Conservation (phyloP, 2,888 invertebrate genomes). For the Lapara coniferarum region DNA sequence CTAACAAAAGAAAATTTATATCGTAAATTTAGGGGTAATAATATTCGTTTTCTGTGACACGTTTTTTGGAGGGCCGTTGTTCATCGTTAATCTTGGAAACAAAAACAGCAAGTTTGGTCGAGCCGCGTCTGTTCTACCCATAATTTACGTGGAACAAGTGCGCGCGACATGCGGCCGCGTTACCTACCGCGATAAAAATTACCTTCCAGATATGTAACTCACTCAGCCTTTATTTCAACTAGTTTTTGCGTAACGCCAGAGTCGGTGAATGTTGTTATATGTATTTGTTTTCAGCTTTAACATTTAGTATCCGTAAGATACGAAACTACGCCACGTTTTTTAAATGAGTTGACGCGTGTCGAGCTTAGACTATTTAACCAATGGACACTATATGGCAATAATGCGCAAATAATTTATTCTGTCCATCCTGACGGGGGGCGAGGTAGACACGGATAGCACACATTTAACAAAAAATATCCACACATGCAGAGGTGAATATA, state of each 20-base stretch:
- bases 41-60: conserved; percentile 74
- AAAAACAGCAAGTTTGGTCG: conserved; percentile 77
- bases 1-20: conserved; percentile 74
- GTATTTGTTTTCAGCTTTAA: not conserved
- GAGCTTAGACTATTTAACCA: too few species aligned
- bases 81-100: conserved; percentile 82
- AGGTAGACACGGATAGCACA: too few species aligned
- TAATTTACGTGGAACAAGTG: conserved; percentile 76
- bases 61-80: conserved; percentile 77
- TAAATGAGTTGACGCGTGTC: too few species aligned
- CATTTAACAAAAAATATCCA: too few species aligned
- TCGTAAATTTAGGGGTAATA: conserved; percentile 74
- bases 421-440: too few species aligned
- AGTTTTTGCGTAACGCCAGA: conserved; percentile 14
- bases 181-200: conserved; percentile 54
- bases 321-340: too few species aligned
- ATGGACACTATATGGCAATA: too few species aligned
- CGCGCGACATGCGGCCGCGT: conserved; percentile 68
- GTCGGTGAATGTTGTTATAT: not conserved
- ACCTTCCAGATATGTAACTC: conserved; percentile 43
- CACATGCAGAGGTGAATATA: too few species aligned
- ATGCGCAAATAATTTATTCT: too few species aligned
- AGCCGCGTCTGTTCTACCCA: conserved; percentile 64
- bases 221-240: conserved; percentile 20
- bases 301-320: not conserved